phyloP scores from a whole-genome alignment of 2,888 invertebrate genomes.

The Rotaria sp. region DNA sequence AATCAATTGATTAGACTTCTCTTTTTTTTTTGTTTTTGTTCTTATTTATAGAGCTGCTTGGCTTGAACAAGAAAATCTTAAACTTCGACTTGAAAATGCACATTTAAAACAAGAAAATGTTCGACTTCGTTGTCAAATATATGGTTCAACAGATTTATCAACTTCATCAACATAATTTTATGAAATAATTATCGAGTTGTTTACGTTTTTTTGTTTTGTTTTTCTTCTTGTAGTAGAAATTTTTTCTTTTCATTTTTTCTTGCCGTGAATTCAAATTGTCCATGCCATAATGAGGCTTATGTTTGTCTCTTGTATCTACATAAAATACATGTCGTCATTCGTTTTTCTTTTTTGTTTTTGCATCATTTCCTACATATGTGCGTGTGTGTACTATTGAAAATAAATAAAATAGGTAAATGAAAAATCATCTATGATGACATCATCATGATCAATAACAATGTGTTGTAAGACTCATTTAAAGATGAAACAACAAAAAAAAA shows the following conservation, averaged over 20 bases:
- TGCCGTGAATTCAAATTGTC: slow-evolving; percentile 25
- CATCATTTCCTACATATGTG: background rate
- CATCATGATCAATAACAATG: background rate
- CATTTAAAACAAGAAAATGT: slow-evolving; percentile 64
- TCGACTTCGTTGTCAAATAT: slow-evolving; percentile 57
- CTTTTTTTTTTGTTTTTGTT: background rate
- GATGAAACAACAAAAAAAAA: too few species aligned
- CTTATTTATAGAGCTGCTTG: slow-evolving; percentile 64
- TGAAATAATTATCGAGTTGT: background rate
- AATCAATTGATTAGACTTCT: background rate
- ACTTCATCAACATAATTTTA: background rate
- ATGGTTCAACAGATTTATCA: background rate
- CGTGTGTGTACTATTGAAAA: background rate
- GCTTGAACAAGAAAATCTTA: slow-evolving; percentile 77
- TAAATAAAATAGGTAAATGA: slow-evolving; percentile 1
- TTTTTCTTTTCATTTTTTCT: background rate
- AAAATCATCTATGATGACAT: background rate
- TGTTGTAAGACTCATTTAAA: too few species aligned
- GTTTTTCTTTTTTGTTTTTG: background rate
- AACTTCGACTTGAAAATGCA: slow-evolving; percentile 66
- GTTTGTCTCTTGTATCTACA: slow-evolving; percentile 7
- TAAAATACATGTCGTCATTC: background rate
- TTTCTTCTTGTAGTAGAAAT: background rate
- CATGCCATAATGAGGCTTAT: slow-evolving; percentile 26
- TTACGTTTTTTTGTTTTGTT: background rate